phyloP scores from a whole-genome alignment of 2,888 invertebrate species.

The Rhaphigaster nebulosa region DNA sequence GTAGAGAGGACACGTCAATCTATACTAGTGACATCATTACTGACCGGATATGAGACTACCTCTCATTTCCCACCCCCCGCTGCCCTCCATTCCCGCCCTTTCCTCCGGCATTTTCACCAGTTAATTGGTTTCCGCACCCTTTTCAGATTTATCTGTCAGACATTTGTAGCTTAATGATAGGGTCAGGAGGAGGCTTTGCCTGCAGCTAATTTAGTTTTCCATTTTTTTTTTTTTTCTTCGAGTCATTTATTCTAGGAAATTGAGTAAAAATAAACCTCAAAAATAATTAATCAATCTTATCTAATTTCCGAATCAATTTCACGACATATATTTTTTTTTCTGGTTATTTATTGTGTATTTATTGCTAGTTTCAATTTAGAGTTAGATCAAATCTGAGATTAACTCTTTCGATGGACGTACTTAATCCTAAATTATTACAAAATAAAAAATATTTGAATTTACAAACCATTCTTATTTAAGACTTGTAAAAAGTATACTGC shows the following conservation, averaged over 20 bases:
- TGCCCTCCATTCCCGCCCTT: slow-evolving; percentile 15
- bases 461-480: too few species aligned
- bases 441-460: too few species aligned
- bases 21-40: slow-evolving; percentile 61
- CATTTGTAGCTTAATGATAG: slow-evolving; percentile 24
- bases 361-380: too few species aligned
- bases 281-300: not conserved
- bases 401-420: too few species aligned
- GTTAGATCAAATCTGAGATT: too few species aligned
- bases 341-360: too few species aligned
- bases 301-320: not conserved
- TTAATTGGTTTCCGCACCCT: slow-evolving; percentile 45
- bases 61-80: slow-evolving; percentile 61
- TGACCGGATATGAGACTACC: slow-evolving; percentile 62
- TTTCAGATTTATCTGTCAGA: slow-evolving; percentile 34
- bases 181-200: not conserved
- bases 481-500: too few species aligned
- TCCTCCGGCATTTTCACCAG: slow-evolving; percentile 34
- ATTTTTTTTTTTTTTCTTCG: not conserved
- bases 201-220: slow-evolving; percentile 1
- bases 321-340: too few species aligned
- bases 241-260: slow-evolving; percentile 21
- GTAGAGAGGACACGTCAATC: slow-evolving; percentile 9
- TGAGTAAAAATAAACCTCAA: not conserved
- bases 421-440: too few species aligned